Evolutionary conservation across 2,888 invertebrate species (phyloP), one percentile per base, ranked within the genome.

Genomic region (Sylvicola cinctus): DNA sequence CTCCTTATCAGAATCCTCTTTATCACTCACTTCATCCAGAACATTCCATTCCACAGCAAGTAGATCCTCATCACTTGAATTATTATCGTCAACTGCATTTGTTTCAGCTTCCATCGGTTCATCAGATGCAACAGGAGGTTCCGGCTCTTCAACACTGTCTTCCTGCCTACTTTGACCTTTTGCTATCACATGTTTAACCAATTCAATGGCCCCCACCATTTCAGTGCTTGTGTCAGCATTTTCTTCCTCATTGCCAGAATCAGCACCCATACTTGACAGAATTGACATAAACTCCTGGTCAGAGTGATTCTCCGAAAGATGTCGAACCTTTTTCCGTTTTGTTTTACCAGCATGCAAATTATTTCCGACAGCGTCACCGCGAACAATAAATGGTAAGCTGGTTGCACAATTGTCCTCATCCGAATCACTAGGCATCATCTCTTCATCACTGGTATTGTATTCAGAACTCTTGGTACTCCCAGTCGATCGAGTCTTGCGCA

Each of bases 401-500:
- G 53, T 50, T 4, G 42, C 32, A 38, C 16, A 34, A n/a, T 35
- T 23, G 10, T 33, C 42, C 34, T 40, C 35, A 11, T 47, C 48
- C 34, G 35, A 46, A 40, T 42, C 50, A 2, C 40, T 39, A 1
- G 39, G 36, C 6, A 25, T 25, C 11, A 8, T 11, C 25, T 7
- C 11, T 25, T 43, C 41, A 36, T 47, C 28, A 40, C 28, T 13
- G 6, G 28, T 28, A 6, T 44, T 39, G 34, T 44, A 17, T 36
- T 52, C 46, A 33, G 47, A 43, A 16, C 43, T 44, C 40, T 46
- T 47, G 30, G 48, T 51, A 28, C 46, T 50, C 36, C 47, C 47
- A 1, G 53, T 54, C 7, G 45, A 43, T n/a, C 49, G 46, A 4
- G 51, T 49, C 40, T 57, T 58, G 5, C 48, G 47, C 4, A 55